Evolutionary conservation across 2,888 invertebrate species (phyloP).

Genomic region (Acrobasis repandana): DNA sequence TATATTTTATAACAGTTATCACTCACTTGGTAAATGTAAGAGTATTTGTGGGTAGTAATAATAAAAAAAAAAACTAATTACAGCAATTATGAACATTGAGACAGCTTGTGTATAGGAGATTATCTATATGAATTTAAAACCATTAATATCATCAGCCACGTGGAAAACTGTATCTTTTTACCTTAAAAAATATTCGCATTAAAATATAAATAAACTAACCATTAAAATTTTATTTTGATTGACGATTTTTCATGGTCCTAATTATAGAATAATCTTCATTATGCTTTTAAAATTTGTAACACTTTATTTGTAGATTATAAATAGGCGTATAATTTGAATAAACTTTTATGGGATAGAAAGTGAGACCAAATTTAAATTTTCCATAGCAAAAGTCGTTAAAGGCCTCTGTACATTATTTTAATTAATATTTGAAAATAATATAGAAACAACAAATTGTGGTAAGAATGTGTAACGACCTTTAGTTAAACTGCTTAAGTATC

Average conservation of each 20-base stretch:
- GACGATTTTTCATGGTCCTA: constrained; percentile 8
- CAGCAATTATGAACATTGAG: no score
- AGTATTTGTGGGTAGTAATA: no score
- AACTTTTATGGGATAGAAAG: neutral
- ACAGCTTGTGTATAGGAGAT: no score
- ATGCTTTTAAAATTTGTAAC: neutral
- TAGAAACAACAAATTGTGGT: no score
- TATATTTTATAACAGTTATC: no score
- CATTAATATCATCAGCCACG: neutral
- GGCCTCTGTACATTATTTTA: neutral
- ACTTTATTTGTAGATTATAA: constrained; percentile 1
- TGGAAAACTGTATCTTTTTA: neutral
- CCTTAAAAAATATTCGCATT: neutral
- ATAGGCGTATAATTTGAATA: constrained; percentile 1
- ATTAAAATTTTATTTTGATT: constrained; percentile 6
- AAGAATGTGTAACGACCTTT: no score
- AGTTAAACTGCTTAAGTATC: no score
- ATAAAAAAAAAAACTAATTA: no score
- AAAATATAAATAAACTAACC: neutral
- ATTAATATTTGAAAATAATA: neutral
- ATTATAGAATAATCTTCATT: constrained; percentile 9
- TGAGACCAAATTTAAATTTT: constrained; percentile 1
- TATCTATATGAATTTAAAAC: neutral
- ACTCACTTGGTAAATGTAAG: no score
- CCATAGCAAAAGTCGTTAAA: neutral